Conservation (phyloP, 2,113 vertebrate species). For the Empidonax alnorum region DNA sequence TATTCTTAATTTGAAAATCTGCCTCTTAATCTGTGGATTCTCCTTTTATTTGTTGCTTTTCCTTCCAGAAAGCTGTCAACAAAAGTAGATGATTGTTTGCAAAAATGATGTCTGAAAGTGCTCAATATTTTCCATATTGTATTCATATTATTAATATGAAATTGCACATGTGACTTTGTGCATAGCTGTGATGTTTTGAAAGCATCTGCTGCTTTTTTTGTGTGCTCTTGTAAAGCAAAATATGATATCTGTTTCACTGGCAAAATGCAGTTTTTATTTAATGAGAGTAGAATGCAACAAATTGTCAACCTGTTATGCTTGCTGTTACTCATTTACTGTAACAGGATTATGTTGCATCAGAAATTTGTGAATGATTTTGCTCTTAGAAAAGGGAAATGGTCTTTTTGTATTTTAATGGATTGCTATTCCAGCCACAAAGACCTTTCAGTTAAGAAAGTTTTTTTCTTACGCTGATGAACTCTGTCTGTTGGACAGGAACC, state of each 20-base stretch:
- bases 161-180: not conserved
- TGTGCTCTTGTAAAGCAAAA: not conserved
- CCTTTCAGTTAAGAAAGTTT: not conserved
- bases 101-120: not conserved
- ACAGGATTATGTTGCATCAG: not conserved
- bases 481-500: constrained; percentile 81
- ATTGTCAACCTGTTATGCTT: not conserved
- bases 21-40: not conserved
- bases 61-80: not conserved
- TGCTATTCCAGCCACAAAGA: not conserved
- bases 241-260: not conserved
- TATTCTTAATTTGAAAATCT: not conserved
- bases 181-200: not conserved
- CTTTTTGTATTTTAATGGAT: not conserved
- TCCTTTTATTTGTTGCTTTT: not conserved
- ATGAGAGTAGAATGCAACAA: not conserved
- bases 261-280: not conserved
- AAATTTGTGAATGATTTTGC: not conserved
- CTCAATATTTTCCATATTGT: not conserved
- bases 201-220: not conserved
- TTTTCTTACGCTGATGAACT: not conserved
- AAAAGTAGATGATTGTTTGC: not conserved
- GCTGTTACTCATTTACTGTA: not conserved
- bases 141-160: not conserved
- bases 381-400: not conserved